These are phyloP conservation scores for Goniozus legneri DNA, from an alignment of 1,140 invertebrate genomes.

Conservation along the genomic window DNA sequence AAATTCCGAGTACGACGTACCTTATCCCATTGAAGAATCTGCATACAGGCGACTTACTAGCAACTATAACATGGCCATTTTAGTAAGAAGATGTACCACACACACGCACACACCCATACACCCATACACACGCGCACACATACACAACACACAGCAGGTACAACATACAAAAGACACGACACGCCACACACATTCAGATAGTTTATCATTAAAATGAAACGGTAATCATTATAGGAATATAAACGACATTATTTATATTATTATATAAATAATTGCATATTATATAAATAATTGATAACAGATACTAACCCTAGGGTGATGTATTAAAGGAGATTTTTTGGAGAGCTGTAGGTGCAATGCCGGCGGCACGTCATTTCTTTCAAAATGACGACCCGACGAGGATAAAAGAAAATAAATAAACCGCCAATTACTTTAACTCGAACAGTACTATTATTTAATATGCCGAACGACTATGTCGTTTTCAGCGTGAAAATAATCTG, in stretches of 20 bases:
- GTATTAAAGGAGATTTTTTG: conserved; percentile 35
- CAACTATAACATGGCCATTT: conserved; percentile 46
- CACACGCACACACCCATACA: no score
- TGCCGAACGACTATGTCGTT: conserved; percentile 54
- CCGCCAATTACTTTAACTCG: conserved; percentile 55
- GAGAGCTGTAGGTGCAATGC: conserved; percentile 29
- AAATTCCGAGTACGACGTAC: conserved; percentile 46
- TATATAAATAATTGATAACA: conserved; percentile 50
- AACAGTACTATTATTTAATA: conserved; percentile 55
- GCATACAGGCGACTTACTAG: conserved; percentile 44
- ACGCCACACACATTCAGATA: no score
- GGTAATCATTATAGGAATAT: conserved; percentile 53
- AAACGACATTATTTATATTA: conserved; percentile 54
- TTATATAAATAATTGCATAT: conserved; percentile 52
- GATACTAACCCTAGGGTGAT: conserved; percentile 46
- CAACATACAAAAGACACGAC: no score
- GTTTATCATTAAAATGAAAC: conserved; percentile 51
- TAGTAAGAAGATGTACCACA: conserved; percentile 47
- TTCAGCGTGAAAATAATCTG: conserved; percentile 53
- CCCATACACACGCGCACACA: no score
- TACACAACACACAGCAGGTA: no score
- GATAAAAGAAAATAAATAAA: conserved; percentile 36
- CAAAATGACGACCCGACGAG: conserved; percentile 22
- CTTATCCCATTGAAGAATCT: conserved; percentile 42
- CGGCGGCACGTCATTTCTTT: conserved; percentile 28